Evolutionary conservation across 2,113 vertebrate species (phyloP).

Genomic region (Oryzias melastigma): DNA sequence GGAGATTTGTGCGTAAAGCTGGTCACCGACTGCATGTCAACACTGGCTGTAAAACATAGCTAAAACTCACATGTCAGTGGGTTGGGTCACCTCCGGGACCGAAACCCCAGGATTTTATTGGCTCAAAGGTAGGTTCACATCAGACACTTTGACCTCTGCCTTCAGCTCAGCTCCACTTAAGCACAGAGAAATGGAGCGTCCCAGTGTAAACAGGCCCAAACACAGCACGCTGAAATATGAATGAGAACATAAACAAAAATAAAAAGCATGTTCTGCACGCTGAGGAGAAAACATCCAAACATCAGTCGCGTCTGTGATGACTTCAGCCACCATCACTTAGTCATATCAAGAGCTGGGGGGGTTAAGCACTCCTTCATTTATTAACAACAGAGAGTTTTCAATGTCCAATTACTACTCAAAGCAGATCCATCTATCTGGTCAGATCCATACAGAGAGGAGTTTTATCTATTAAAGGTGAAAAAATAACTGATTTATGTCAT

Average conservation of each 20-base stretch:
- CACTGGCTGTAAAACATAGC: background rate
- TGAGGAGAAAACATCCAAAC: constrained; percentile 17
- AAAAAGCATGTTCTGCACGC: background rate
- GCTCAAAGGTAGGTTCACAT: background rate
- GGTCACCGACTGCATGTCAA: constrained; percentile 13
- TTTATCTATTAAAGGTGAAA: too few relatives aligned
- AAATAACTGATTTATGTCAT: too few relatives aligned
- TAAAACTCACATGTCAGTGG: background rate
- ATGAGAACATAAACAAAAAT: constrained; percentile 6
- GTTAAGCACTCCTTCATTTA: background rate
- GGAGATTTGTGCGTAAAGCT: background rate
- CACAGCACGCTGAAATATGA: background rate
- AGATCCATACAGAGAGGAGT: too few relatives aligned
- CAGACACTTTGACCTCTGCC: background rate
- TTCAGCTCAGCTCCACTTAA: constrained; percentile 11
- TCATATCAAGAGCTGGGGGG: background rate
- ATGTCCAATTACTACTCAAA: too few relatives aligned
- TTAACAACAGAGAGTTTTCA: too few relatives aligned
- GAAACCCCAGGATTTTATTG: background rate
- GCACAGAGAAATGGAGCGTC: background rate
- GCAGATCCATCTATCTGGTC: too few relatives aligned
- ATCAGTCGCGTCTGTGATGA: background rate
- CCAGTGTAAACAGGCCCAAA: constrained; percentile 11
- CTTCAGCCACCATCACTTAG: constrained; percentile 5
- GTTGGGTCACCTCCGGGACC: background rate